phyloP scores from a whole-genome alignment of 1,140 invertebrate genomes.

The Lordiphosa clarofinis region DNA sequence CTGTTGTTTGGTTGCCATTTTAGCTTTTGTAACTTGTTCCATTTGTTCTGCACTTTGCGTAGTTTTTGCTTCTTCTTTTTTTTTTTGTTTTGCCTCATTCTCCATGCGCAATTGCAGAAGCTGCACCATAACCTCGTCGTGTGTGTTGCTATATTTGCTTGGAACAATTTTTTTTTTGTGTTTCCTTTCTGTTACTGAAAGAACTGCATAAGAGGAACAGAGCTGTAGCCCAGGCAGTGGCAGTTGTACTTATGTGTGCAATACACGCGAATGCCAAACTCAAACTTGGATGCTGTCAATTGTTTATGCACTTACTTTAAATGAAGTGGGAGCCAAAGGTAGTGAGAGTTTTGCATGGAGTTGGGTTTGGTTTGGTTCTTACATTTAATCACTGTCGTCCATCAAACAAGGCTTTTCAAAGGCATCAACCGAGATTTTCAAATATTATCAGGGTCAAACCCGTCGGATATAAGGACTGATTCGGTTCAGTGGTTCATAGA shows the following conservation, averaged over 20 bases:
- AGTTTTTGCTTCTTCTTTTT: slow-evolving; percentile 28
- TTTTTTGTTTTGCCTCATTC: neutral
- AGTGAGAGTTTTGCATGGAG: neutral
- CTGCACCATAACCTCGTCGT: neutral
- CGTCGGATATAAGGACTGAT: no score
- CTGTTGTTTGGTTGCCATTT: slow-evolving; percentile 60
- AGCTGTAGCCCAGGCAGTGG: neutral
- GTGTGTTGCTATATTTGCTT: slow-evolving; percentile 58
- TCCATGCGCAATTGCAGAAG: slow-evolving; percentile 1
- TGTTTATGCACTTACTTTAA: no score
- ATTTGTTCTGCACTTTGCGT: slow-evolving; percentile 71
- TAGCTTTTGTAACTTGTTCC: slow-evolving; percentile 70
- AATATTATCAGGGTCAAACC: no score
- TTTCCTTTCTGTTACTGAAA: neutral
- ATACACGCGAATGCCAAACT: no score
- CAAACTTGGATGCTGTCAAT: no score
- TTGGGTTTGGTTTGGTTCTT: no score
- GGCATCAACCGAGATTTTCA: no score
- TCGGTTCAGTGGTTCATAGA: no score
- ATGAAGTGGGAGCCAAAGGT: no score
- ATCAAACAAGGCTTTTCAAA: no score
- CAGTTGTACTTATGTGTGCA: slow-evolving; percentile 14
- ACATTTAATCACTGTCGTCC: no score
- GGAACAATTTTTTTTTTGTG: slow-evolving; percentile 36
- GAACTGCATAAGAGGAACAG: neutral